Percentiles rank a stretch among this genome's conserved stretches.
phyloP scores from a whole-genome alignment of 1,140 invertebrate genomes.

The Drosophila erecta region DNA sequence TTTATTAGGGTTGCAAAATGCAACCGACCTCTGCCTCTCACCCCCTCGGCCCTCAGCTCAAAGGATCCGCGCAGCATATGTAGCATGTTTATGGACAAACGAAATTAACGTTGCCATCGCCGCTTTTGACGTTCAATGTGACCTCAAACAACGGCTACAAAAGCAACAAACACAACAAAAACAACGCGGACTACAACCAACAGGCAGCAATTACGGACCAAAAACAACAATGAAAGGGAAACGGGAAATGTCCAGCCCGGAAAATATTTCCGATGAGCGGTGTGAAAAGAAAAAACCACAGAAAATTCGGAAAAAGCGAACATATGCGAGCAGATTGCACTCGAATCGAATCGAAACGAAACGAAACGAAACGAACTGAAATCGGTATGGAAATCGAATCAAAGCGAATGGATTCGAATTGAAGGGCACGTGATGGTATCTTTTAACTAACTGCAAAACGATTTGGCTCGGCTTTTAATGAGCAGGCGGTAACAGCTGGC shows the following conservation, averaged over 20 bases:
- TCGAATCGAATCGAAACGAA: conserved; percentile 8
- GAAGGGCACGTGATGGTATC: conserved; percentile 9
- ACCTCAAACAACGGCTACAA: conserved; percentile 64
- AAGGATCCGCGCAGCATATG: conserved; percentile 54
- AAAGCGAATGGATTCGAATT: conserved; percentile 8
- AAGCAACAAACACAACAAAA: conserved; percentile 8
- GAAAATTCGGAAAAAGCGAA: conserved; percentile 26
- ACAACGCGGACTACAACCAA: conserved; percentile 31
- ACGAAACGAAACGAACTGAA: neutral
- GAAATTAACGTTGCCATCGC: conserved; percentile 72
- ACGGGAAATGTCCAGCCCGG: conserved; percentile 37
- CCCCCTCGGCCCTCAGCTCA: neutral
- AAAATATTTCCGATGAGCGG: conserved; percentile 32
- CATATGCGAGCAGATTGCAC: conserved; percentile 36
- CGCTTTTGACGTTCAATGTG: conserved; percentile 77
- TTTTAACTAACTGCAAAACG: conserved; percentile 12
- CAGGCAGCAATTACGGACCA: conserved; percentile 24
- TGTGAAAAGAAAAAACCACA: conserved; percentile 22
- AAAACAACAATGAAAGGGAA: conserved; percentile 39
- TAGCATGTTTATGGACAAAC: conserved; percentile 79
- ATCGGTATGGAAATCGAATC: conserved; percentile 12
- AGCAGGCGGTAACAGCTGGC: conserved; percentile 2
- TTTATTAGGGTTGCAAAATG: conserved; percentile 79
- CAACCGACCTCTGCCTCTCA: conserved; percentile 13
- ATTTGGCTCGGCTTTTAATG: neutral